These are phyloP conservation scores for Procambarus virginalis DNA, from an alignment of 1,140 invertebrate genomes.

Conservation along the genomic window DNA sequence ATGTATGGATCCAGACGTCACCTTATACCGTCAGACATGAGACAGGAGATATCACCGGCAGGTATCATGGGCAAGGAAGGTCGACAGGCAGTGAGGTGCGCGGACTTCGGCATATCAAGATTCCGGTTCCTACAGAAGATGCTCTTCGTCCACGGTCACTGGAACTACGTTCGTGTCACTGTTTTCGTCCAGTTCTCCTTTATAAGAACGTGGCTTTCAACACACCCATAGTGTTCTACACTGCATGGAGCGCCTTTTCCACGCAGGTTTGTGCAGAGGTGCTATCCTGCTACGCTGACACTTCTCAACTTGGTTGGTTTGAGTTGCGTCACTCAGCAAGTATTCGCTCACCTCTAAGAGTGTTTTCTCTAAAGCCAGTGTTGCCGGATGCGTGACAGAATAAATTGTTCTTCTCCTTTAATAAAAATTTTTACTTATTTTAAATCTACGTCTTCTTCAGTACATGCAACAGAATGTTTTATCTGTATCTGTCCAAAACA, in stretches of 20 bases:
- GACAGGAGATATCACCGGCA: constrained; percentile 33
- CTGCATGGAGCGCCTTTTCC: constrained; percentile 78
- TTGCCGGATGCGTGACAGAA: too few species aligned
- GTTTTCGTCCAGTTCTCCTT: constrained; percentile 87
- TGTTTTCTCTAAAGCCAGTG: too few species aligned
- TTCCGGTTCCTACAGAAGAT: constrained; percentile 82
- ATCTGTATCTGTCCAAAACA: too few species aligned
- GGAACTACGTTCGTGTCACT: constrained; percentile 84
- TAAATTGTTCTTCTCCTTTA: too few species aligned
- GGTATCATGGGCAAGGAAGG: constrained; percentile 86
- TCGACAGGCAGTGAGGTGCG: constrained; percentile 83
- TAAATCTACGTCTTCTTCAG: too few species aligned
- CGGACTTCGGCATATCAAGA: constrained; percentile 81
- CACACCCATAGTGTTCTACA: constrained; percentile 75
- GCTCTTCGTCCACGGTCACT: constrained; percentile 85
- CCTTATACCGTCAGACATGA: too few species aligned
- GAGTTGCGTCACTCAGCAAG: background rate
- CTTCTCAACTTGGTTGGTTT: background rate
- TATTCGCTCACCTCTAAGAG: too few species aligned
- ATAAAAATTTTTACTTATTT: too few species aligned
- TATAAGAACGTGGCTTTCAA: constrained; percentile 88
- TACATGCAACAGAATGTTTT: too few species aligned
- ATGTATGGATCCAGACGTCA: too few species aligned
- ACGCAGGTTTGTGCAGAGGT: constrained; percentile 71
- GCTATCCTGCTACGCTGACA: too few species aligned